Percentiles rank a stretch among this genome's conserved stretches.
These are phyloP conservation scores for Sebastes matsubarae DNA, from an alignment of 2,797 vertebrate genomes.

Conservation along the genomic window DNA sequence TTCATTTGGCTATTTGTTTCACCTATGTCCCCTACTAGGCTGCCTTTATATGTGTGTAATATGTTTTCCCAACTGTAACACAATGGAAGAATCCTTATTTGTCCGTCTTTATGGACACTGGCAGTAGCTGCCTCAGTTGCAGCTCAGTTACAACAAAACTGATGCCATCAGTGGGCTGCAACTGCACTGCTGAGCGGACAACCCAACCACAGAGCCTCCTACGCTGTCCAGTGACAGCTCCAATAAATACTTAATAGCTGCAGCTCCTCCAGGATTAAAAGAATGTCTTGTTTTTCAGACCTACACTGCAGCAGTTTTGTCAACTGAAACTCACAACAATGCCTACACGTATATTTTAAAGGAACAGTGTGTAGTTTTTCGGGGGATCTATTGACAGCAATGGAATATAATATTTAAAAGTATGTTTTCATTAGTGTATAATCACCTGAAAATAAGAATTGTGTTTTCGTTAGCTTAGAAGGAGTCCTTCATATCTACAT, in stretches of 20 bases:
- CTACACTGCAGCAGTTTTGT: not conserved
- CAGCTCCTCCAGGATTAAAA: conserved; percentile 5
- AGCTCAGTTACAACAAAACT: not conserved
- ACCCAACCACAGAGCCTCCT: conserved; percentile 24
- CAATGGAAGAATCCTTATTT: not conserved
- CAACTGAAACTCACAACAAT: not conserved
- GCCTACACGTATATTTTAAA: not conserved
- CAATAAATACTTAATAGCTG: conserved; percentile 54
- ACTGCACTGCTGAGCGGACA: conserved; percentile 22
- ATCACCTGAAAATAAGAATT: too few relatives aligned
- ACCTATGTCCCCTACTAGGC: not conserved
- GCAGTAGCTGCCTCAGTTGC: conserved; percentile 8
- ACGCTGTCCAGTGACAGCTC: conserved; percentile 26
- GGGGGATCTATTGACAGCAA: too few relatives aligned
- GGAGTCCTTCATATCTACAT: too few relatives aligned
- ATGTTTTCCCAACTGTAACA: not conserved
- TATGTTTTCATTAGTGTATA: too few relatives aligned
- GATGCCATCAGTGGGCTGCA: not conserved
- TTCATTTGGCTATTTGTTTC: not conserved
- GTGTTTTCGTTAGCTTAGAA: too few relatives aligned
- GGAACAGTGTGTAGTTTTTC: too few relatives aligned
- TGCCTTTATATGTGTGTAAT: not conserved
- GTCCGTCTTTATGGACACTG: not conserved
- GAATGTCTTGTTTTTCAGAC: not conserved
- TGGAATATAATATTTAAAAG: too few relatives aligned